Conservation (phyloP, 30 jellyfish, hydroid and myxozoan species). For the Cassiopea andromeda region DNA sequence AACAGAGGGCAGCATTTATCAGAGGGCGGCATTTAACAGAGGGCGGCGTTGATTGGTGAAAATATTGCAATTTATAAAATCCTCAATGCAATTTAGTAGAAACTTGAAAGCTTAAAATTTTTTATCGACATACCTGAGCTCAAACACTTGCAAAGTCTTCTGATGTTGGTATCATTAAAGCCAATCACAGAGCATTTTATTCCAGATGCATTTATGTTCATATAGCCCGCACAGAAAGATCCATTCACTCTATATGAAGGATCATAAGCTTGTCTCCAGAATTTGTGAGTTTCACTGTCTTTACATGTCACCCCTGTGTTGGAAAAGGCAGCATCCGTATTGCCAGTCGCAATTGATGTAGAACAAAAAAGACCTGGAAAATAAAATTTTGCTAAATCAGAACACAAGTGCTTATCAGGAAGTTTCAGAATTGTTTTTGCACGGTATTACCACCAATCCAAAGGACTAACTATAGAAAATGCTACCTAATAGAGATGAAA, state of each 20-base stretch:
- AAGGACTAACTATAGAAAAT: too few species aligned
- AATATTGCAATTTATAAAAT: too few species aligned
- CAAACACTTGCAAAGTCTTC: conserved; percentile 51
- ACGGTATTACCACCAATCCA: too few species aligned
- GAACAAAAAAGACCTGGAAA: conserved; percentile 24
- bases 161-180: conserved; percentile 14
- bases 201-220: conserved; percentile 17
- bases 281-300: conserved; percentile 16
- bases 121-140: conserved; percentile 3
- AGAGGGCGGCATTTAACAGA: too few species aligned
- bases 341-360: conserved; percentile 26
- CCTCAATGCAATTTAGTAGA: neutral
- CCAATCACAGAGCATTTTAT: conserved; percentile 23
- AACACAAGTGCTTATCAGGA: neutral
- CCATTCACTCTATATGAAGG: conserved; percentile 29
- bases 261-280: conserved; percentile 31
- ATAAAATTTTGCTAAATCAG: neutral
- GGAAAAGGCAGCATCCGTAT: conserved; percentile 10
- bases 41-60: too few species aligned
- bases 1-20: too few species aligned
- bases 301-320: conserved; percentile 9
- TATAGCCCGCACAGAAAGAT: conserved; percentile 36
- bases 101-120: too few species aligned
- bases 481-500: too few species aligned
- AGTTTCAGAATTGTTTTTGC: too few species aligned